These are phyloP conservation scores for Eutolmus rufibarbis DNA, from an alignment of 2,888 invertebrate genomes.

Conservation along the genomic window DNA sequence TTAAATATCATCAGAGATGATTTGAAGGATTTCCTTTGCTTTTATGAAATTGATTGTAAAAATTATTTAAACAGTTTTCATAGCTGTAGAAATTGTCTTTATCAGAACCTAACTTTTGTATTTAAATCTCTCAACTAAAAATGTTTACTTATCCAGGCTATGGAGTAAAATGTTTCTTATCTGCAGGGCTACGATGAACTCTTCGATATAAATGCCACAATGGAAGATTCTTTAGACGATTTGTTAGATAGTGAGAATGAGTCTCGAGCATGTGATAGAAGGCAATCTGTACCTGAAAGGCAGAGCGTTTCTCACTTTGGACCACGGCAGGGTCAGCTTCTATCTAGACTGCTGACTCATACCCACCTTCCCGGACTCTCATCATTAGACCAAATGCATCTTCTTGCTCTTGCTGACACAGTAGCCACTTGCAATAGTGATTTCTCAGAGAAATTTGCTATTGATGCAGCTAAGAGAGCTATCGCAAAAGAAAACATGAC, in stretches of 20 bases:
- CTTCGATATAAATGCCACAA: slow-evolving; percentile 81
- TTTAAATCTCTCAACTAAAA: background rate
- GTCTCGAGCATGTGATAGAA: slow-evolving; percentile 66
- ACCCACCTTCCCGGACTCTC: slow-evolving; percentile 93
- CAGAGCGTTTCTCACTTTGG: slow-evolving; percentile 86
- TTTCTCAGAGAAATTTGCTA: slow-evolving; percentile 82
- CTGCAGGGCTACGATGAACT: slow-evolving; percentile 84
- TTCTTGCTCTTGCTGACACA: slow-evolving; percentile 97
- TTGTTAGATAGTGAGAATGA: slow-evolving; percentile 79
- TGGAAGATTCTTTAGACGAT: slow-evolving; percentile 83
- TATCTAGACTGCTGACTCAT: slow-evolving; percentile 92
- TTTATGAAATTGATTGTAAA: too few species aligned
- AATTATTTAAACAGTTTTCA: too few species aligned
- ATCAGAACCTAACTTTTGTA: background rate
- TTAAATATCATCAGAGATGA: too few species aligned
- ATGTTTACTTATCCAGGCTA: background rate
- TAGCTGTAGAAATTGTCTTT: background rate
- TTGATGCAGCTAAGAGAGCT: slow-evolving; percentile 72
- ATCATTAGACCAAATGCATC: slow-evolving; percentile 98
- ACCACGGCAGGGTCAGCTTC: slow-evolving; percentile 81
- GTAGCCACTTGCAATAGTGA: slow-evolving; percentile 92
- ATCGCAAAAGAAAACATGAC: slow-evolving; percentile 72
- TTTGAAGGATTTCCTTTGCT: too few species aligned
- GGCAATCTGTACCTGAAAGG: slow-evolving; percentile 76
- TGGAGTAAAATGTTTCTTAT: background rate